Percentiles rank a stretch among this genome's conserved stretches.
Evolutionary conservation across 2,888 invertebrate genomes (phyloP).

Genomic region (Cryptocephalus primarius): DNA sequence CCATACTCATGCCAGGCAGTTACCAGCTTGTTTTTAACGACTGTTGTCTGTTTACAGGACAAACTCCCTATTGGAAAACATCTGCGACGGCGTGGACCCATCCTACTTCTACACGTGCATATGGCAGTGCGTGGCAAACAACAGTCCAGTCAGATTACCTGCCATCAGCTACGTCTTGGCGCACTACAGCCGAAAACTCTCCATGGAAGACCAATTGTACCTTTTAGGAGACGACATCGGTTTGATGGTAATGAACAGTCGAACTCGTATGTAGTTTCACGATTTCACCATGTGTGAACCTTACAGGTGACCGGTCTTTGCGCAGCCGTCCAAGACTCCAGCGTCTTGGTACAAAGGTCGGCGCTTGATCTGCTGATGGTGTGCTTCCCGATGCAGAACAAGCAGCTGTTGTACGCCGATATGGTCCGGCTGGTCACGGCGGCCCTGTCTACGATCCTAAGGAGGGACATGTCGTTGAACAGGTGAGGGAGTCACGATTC

Average conservation of each 20-base stretch:
- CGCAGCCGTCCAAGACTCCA: slow-evolving; percentile 66
- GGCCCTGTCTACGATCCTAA: slow-evolving; percentile 60
- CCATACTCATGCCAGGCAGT: too few species aligned
- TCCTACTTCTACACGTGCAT: slow-evolving; percentile 76
- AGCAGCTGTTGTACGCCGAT: slow-evolving; percentile 55
- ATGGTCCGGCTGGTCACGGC: slow-evolving; percentile 63
- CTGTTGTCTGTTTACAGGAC: slow-evolving; percentile 39
- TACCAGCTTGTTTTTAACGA: too few species aligned
- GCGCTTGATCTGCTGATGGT: slow-evolving; percentile 71
- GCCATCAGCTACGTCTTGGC: slow-evolving; percentile 70
- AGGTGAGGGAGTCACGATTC: slow-evolving; percentile 36
- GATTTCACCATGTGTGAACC: too few species aligned
- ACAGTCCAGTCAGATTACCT: slow-evolving; percentile 68
- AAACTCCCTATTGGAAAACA: slow-evolving; percentile 52
- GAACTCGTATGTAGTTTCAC: background rate
- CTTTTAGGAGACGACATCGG: slow-evolving; percentile 77
- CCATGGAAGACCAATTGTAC: slow-evolving; percentile 71
- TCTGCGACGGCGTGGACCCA: slow-evolving; percentile 65
- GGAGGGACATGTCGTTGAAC: slow-evolving; percentile 85
- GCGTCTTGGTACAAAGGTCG: slow-evolving; percentile 75
- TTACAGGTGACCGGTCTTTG: slow-evolving; percentile 62
- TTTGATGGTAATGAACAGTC: slow-evolving; percentile 52
- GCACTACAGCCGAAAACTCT: slow-evolving; percentile 67
- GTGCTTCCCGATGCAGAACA: slow-evolving; percentile 77
- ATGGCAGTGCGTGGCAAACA: slow-evolving; percentile 78